Conservation (phyloP, 2,888 invertebrate species). For the Pristionchus exspectatus region DNA sequence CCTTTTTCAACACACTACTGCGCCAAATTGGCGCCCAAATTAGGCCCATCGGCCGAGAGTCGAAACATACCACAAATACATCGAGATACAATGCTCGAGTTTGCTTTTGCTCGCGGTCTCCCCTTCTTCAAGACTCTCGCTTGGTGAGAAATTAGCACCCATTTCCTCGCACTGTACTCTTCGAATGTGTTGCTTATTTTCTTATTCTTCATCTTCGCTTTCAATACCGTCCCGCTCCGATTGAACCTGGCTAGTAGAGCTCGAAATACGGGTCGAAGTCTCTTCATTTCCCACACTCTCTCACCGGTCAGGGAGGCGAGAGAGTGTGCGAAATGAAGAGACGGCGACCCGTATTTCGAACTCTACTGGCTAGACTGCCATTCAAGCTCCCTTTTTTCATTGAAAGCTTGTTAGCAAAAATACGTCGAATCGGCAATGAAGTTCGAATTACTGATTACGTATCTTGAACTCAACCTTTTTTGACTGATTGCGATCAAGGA, state of each 20-base stretch:
- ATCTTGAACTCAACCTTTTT: neutral
- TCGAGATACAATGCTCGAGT: constrained; percentile 34
- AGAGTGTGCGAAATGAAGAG: too few relatives aligned
- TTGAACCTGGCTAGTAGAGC: neutral
- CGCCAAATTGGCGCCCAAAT: neutral
- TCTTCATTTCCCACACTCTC: too few relatives aligned
- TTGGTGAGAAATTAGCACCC: neutral
- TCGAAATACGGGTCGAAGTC: too few relatives aligned
- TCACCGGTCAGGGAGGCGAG: too few relatives aligned
- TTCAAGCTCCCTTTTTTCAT: neutral
- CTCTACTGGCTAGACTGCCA: neutral
- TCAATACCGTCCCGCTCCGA: neutral
- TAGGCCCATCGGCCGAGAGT: constrained; percentile 11
- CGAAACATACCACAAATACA: neutral
- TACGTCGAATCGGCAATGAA: neutral
- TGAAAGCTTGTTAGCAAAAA: neutral
- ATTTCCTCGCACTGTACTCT: constrained; percentile 25
- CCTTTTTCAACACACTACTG: constrained; percentile 19
- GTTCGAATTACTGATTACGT: neutral
- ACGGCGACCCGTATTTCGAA: too few relatives aligned
- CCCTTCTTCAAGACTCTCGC: constrained; percentile 26
- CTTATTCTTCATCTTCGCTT: neutral
- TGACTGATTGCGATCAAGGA: neutral
- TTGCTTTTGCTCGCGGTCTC: neutral
- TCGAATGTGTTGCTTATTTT: neutral